These are phyloP conservation scores for Drosophila serrata DNA, from an alignment of 1,140 invertebrate species.

Conservation along the genomic window DNA sequence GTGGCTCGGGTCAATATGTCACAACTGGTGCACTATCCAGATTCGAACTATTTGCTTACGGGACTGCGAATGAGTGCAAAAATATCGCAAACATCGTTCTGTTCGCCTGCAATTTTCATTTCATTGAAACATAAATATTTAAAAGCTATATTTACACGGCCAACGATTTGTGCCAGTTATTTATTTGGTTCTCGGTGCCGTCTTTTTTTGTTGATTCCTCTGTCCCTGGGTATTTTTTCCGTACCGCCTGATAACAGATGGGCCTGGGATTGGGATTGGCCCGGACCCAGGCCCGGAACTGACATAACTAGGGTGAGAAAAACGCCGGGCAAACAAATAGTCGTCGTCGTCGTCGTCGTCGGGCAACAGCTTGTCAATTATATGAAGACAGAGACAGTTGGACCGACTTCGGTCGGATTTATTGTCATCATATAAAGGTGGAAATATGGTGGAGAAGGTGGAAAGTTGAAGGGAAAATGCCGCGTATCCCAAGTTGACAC, in stretches of 20 bases:
- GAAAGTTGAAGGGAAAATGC: slow-evolving; percentile 64
- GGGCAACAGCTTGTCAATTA: slow-evolving; percentile 56
- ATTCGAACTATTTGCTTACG: slow-evolving; percentile 61
- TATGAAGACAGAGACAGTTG: slow-evolving; percentile 57
- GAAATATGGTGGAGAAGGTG: slow-evolving; percentile 58
- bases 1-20: slow-evolving; percentile 73
- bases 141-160: slow-evolving; percentile 68
- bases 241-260: slow-evolving; percentile 68
- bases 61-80: slow-evolving; percentile 37
- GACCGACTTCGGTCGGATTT: slow-evolving; percentile 44
- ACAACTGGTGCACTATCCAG: slow-evolving; percentile 51
- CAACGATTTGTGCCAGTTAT: slow-evolving; percentile 72
- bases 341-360: slow-evolving; percentile 14
- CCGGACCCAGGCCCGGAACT: slow-evolving; percentile 48
- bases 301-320: slow-evolving; percentile 78
- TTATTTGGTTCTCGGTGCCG: slow-evolving; percentile 34
- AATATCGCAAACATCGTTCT: slow-evolving; percentile 53
- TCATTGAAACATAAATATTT: slow-evolving; percentile 81
- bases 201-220: slow-evolving; percentile 24
- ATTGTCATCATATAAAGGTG: slow-evolving; percentile 72
- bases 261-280: slow-evolving; percentile 47
- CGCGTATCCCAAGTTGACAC: slow-evolving; percentile 63
- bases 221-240: slow-evolving; percentile 17
- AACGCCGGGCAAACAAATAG: slow-evolving; percentile 76
- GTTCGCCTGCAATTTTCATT: slow-evolving; percentile 61